These are phyloP conservation scores for Pseudachorutes palmiensis DNA, from an alignment of 1,140 invertebrate species.

Conservation along the genomic window DNA sequence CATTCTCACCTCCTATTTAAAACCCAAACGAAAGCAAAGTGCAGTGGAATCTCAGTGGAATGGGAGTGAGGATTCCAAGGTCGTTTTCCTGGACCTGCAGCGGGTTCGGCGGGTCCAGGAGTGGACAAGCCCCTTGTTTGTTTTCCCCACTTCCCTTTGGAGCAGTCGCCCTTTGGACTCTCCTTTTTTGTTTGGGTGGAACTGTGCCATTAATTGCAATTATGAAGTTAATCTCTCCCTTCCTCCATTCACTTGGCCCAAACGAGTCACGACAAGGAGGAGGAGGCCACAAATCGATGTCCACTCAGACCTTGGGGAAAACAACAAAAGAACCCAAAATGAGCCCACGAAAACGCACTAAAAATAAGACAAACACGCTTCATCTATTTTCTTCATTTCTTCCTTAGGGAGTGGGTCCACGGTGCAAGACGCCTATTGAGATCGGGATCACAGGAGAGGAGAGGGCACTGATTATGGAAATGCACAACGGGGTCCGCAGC, in stretches of 20 bases:
- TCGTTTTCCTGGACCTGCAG: no score
- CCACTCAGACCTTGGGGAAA: not conserved
- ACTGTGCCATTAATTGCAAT: not conserved
- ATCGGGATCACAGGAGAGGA: slow-evolving; percentile 36
- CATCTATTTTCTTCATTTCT: not conserved
- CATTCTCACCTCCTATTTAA: not conserved
- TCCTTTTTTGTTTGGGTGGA: not conserved
- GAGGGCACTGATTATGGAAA: slow-evolving; percentile 57
- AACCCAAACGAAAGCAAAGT: no score
- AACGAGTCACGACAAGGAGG: slow-evolving; percentile 7
- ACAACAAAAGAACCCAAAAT: not conserved
- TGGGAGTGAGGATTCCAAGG: no score
- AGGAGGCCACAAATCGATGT: not conserved
- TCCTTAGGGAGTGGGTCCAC: slow-evolving; percentile 29
- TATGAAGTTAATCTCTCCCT: not conserved
- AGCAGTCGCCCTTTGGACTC: no score
- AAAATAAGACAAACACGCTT: not conserved
- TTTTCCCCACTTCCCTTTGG: no score
- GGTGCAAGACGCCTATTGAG: slow-evolving; percentile 34
- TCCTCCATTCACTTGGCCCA: not conserved
- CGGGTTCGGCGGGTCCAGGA: no score
- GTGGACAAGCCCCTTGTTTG: not conserved
- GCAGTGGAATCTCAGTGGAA: no score
- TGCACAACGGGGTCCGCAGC: slow-evolving; percentile 68
- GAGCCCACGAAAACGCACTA: not conserved